Evolutionary conservation across 2,113 vertebrate species (phyloP).

Genomic region (Stictonetta naevosa): DNA sequence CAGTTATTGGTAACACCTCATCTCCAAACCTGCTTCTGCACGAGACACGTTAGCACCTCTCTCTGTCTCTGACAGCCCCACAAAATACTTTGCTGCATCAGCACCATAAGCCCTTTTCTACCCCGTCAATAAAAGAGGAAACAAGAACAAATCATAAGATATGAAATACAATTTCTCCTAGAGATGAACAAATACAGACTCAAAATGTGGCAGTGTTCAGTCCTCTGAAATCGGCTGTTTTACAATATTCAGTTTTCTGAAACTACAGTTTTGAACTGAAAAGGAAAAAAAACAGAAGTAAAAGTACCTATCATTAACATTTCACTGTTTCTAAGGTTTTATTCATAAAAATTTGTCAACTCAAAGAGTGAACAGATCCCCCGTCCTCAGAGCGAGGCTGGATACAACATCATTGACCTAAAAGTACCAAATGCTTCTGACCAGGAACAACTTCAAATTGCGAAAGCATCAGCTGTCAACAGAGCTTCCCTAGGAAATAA

Average conservation of each 20-base stretch:
- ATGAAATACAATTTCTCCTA: not conserved
- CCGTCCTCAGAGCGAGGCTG: not conserved
- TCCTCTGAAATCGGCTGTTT: not conserved
- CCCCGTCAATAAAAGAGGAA: not conserved
- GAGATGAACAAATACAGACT: not conserved
- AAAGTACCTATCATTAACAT: not conserved
- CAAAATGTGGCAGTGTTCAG: not conserved
- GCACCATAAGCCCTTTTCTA: not conserved
- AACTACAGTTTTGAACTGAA: not conserved
- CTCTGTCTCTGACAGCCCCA: not conserved
- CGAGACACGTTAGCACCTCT: not conserved
- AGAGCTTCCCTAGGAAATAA: not conserved
- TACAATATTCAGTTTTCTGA: not conserved
- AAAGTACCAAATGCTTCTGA: not conserved
- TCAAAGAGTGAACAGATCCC: not conserved
- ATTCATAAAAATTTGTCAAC: not conserved
- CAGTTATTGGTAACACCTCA: not conserved
- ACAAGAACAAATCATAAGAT: not conserved
- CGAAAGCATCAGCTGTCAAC: not conserved
- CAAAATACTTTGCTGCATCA: not conserved
- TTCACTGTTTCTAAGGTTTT: not conserved
- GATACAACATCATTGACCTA: not conserved
- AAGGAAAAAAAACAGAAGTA: not conserved
- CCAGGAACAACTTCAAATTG: not conserved
- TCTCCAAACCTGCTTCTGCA: not conserved